A percentile compares a stretch with the other conserved stretches of the same genome.
phyloP scores from a whole-genome alignment of 2,888 invertebrate genomes.

The Drosophila algonquin region DNA sequence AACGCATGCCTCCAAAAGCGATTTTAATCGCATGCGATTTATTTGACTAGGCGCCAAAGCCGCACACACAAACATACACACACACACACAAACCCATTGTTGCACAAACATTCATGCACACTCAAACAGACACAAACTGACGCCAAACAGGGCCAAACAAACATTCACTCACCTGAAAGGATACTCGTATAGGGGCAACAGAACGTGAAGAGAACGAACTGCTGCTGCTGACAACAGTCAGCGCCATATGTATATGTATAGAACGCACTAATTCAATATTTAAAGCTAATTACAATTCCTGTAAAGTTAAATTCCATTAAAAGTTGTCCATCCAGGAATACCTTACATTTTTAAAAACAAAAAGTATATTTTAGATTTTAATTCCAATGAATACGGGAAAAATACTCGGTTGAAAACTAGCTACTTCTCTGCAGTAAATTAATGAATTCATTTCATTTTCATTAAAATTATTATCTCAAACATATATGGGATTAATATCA shows the following conservation, averaged over 20 bases:
- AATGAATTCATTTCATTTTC: too few relatives aligned
- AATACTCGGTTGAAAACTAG: too few relatives aligned
- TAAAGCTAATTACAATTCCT: too few relatives aligned
- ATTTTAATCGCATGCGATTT: conserved; percentile 76
- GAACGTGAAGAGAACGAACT: conserved; percentile 3
- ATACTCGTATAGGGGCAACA: neutral
- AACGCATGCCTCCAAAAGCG: conserved; percentile 39
- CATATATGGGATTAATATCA: too few relatives aligned
- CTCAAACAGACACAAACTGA: conserved; percentile 4
- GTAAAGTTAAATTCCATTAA: too few relatives aligned
- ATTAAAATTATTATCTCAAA: too few relatives aligned
- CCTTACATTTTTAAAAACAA: too few relatives aligned
- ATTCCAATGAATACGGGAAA: too few relatives aligned
- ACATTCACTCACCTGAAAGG: conserved; percentile 12
- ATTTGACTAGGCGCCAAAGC: conserved; percentile 60
- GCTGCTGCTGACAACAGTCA: neutral
- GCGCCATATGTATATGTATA: conserved; percentile 5
- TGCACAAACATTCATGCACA: conserved; percentile 19
- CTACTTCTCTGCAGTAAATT: too few relatives aligned
- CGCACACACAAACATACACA: conserved; percentile 19
- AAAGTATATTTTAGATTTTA: too few relatives aligned
- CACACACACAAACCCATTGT: conserved; percentile 10
- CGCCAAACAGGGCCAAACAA: conserved; percentile 2
- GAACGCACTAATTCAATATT: neutral
- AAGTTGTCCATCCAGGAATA: too few relatives aligned